Conservation (phyloP, 2,888 invertebrate genomes). For the Erebia ligea region DNA sequence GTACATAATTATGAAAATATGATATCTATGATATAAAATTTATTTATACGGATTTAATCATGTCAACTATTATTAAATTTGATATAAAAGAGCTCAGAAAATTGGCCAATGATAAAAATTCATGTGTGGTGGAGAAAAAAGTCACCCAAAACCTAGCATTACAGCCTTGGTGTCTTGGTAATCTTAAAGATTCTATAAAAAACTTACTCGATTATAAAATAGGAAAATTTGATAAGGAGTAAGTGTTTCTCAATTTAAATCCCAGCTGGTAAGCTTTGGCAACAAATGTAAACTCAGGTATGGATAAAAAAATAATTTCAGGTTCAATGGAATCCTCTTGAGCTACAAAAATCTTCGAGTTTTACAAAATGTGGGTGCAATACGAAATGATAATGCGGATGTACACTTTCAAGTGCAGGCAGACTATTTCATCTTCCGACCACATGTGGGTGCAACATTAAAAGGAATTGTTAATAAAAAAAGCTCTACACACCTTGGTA, state of each 20-base stretch:
- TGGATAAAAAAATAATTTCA: constrained; percentile 50
- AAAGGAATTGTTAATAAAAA: constrained; percentile 87
- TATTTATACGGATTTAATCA: constrained; percentile 46
- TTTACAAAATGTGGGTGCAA: constrained; percentile 81
- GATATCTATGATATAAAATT: constrained; percentile 26
- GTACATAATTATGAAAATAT: no score
- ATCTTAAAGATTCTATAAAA: constrained; percentile 82
- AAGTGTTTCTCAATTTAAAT: constrained; percentile 49
- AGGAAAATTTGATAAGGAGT: constrained; percentile 85
- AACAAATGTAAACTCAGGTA: not conserved
- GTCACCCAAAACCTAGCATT: constrained; percentile 83
- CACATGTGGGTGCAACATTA: constrained; percentile 83
- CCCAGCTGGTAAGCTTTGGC: not conserved
- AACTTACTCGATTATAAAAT: constrained; percentile 83
- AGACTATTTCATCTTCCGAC: constrained; percentile 86
- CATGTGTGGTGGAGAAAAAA: constrained; percentile 82
- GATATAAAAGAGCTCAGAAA: constrained; percentile 79
- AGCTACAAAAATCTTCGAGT: constrained; percentile 86
- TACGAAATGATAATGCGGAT: constrained; percentile 84
- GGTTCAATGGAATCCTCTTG: constrained; percentile 86
- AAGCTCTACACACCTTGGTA: constrained; percentile 85
- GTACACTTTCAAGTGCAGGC: constrained; percentile 87
- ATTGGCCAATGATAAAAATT: constrained; percentile 80
- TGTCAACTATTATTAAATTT: constrained; percentile 79
- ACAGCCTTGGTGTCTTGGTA: constrained; percentile 85